Evolutionary conservation across 1,140 invertebrate genomes (phyloP).

Genomic region (Drosophila pruinosa): DNA sequence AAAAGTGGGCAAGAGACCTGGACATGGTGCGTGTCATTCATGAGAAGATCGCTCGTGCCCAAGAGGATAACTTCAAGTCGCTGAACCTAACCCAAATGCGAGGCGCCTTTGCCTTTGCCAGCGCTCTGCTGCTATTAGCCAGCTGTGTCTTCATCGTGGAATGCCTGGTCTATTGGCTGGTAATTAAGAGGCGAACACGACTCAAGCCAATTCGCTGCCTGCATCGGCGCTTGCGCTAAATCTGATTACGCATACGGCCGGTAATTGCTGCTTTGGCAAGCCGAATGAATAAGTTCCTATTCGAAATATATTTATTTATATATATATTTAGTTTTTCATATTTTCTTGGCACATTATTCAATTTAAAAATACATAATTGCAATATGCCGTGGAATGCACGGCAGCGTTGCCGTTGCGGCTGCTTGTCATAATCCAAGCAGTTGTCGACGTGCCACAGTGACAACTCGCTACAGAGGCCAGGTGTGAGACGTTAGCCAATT

Average conservation of each 20-base stretch:
- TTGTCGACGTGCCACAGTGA: constrained; percentile 62
- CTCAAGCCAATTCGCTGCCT: constrained; percentile 33
- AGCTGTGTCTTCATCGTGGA: constrained; percentile 51
- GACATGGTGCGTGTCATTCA: constrained; percentile 70
- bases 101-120: constrained; percentile 57
- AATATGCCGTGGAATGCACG: constrained; percentile 72
- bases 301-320: constrained; percentile 22
- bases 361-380: constrained; percentile 79
- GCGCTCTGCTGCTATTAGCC: constrained; percentile 43
- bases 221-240: constrained; percentile 34
- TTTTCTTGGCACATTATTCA: constrained; percentile 80
- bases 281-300: background rate
- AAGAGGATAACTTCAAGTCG: constrained; percentile 61
- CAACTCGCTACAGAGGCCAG: background rate
- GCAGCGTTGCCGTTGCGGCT: constrained; percentile 63
- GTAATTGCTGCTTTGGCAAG: constrained; percentile 22
- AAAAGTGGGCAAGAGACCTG: constrained; percentile 75
- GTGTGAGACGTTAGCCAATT: too few relatives aligned
- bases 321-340: constrained; percentile 50
- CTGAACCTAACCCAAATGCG: constrained; percentile 58
- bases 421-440: constrained; percentile 72
- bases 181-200: constrained; percentile 34
- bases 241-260: constrained; percentile 37
- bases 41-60: constrained; percentile 55
- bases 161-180: constrained; percentile 30